phyloP scores from a whole-genome alignment of 1,140 invertebrate species.

The Melitaea cinxia region DNA sequence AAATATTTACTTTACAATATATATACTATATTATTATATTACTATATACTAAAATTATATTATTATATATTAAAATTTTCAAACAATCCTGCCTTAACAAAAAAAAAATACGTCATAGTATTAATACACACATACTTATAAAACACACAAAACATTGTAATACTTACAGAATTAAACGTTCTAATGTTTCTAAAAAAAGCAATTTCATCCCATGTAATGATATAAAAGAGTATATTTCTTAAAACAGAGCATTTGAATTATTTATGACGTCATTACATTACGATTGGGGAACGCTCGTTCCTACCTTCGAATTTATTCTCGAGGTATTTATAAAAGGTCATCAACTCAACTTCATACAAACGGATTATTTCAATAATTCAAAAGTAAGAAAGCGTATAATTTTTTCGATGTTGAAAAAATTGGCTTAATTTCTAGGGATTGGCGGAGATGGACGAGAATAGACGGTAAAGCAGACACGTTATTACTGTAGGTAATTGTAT shows the following conservation, averaged over 20 bases:
- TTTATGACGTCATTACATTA: constrained; percentile 38
- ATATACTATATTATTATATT: no score
- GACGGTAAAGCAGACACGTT: not conserved
- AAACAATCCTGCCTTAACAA: no score
- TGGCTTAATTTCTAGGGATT: constrained; percentile 13
- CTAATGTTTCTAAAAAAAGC: not conserved
- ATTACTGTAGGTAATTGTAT: no score
- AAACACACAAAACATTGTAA: no score
- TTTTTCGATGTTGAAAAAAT: constrained; percentile 37
- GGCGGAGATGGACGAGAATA: not conserved
- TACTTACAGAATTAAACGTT: no score
- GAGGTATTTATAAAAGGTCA: constrained; percentile 50
- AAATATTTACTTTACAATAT: no score
- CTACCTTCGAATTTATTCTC: constrained; percentile 42
- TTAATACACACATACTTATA: no score
- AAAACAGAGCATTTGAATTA: constrained; percentile 29
- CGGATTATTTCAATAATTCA: constrained; percentile 57
- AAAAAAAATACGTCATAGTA: no score
- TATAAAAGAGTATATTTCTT: constrained; percentile 1
- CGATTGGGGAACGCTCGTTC: constrained; percentile 32
- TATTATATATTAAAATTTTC: no score
- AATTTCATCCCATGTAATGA: not conserved
- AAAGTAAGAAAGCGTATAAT: constrained; percentile 52
- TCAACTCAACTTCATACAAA: constrained; percentile 49
- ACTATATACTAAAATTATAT: no score